Base-by-base conservation (phyloP, 2,797 vertebrate species). In the Hyperoplus lanceolatus region DNA sequence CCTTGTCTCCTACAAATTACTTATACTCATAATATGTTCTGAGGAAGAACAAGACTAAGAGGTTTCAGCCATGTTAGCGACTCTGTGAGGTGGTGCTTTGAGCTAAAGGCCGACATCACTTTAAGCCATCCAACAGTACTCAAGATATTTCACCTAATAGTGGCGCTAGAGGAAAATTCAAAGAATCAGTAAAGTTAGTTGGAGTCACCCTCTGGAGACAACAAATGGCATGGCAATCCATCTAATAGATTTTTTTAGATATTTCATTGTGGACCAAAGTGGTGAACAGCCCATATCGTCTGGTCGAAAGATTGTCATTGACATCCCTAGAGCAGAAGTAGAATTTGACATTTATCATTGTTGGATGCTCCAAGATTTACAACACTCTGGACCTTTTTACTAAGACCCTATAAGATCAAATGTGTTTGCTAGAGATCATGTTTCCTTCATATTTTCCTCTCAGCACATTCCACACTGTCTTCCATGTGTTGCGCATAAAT, bases 401-500 rank as follows among this genome's bases (percentile, higher is more conserved):
- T 8, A 3, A 39, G 50, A 29, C 21, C 10, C 29, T n/a, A 51
- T 21, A 48, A n/a, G 11, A 72, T 71, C n/a, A 38, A 49, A 49
- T 58, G 82, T 13, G 38, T 55, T 38, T 6, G 55, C n/a, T 8
- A 56, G 38, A 11, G 58, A 70, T 75, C 51, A 76, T 15, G 14
- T 73, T 86, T 81, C 69, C 51, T 70, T 66, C 72, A 72, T 70
- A 79, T 81, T 82, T 68, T 42, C 45, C 48, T 58, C 38, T 66
- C 72, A 73, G 77, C 60, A 75, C 82, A 80, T 86, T 88, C 70
- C 79, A 69, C 58, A 58, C 66, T 10, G 1, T 80, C 48, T 14
- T 75, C 63, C 61, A 73, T 73, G 80, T 81, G 62, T 63, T 73
- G 48, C 46, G 62, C 49, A 50, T 38, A 13, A 29, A 60, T 66